Evolutionary conservation across 2,113 vertebrate genomes (phyloP), one percentile per base, ranked within the genome.

Genomic region (Delphinus delphis): DNA sequence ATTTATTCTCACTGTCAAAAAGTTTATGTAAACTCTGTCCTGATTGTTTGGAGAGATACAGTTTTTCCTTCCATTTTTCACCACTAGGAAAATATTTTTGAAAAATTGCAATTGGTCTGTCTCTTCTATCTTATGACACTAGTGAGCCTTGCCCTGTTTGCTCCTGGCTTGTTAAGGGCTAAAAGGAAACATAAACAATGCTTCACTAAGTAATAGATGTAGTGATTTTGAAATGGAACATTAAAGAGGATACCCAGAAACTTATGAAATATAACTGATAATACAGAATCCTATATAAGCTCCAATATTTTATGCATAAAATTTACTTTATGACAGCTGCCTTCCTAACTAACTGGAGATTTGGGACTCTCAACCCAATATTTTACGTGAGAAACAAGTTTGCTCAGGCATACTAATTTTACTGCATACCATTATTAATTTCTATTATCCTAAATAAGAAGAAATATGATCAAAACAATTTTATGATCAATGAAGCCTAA

Each of bases 391-490:
- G n/a, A 92, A 92, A 79, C 15, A 70, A 76, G n/a, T 90, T 79
- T 70, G 28, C 38, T 80, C 62, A 55, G 80, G 36, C 50, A 60
- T 79, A 93, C 13, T n/a, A 96, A 95, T 84, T 90, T 84, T 80
- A 80, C 70, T 55, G 50, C 4, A 92, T 80, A 65, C 1, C 11
- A 76, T 92, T 85, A 94, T 90, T 90, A 93, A 92, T 86, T 90
- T 84, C 26, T 84, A 74, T 71, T 89, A 71, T 76, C 8, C 21
- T 93, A 90, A 94, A 23, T 67, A 82, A 90, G 11, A 4, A 86
- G 73, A 97, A 65, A 80, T 70, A 94, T 53, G 55, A 95, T 67
- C 47, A 73, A 93, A 93, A 93, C 33, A 86, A 79, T 93, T 93
- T 96, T 93, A 82, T 41, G 44, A 96, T 85, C 53, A 89, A 53